These are phyloP conservation scores for Orchestes rusci DNA, from an alignment of 2,888 invertebrate genomes.

Conservation along the genomic window DNA sequence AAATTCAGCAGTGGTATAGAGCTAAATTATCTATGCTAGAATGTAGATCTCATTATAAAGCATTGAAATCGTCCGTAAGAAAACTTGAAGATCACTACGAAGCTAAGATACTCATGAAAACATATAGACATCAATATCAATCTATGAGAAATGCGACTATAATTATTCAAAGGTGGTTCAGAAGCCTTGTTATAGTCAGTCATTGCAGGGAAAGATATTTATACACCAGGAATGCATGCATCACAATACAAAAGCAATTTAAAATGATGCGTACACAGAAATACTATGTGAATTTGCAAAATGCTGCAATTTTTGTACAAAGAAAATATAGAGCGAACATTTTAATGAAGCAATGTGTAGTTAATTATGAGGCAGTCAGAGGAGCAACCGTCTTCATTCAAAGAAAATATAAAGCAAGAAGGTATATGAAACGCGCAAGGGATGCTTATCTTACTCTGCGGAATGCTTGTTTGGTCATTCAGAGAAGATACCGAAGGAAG, in stretches of 20 bases:
- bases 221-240: too few species aligned
- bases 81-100: constrained; percentile 30
- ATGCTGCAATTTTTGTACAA: constrained; percentile 23
- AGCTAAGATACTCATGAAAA: constrained; percentile 32
- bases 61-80: constrained; percentile 23
- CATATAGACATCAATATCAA: constrained; percentile 17
- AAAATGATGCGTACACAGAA: too few species aligned
- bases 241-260: too few species aligned
- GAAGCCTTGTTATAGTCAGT: too few species aligned
- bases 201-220: too few species aligned
- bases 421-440: constrained; percentile 11
- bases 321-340: too few species aligned
- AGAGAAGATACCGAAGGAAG: constrained; percentile 46
- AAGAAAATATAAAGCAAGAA: constrained; percentile 33
- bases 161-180: too few species aligned
- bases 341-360: too few species aligned
- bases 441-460: constrained; percentile 10
- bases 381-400: constrained; percentile 33
- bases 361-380: too few species aligned
- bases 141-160: background rate
- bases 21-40: too few species aligned
- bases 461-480: constrained; percentile 40
- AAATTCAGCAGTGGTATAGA: constrained; percentile 15
- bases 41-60: too few species aligned
- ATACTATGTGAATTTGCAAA: too few species aligned